A percentile compares a stretch with the other conserved stretches of the same genome.
phyloP scores from a whole-genome alignment of 2,113 vertebrate species.

The Triplophysa siluroides region DNA sequence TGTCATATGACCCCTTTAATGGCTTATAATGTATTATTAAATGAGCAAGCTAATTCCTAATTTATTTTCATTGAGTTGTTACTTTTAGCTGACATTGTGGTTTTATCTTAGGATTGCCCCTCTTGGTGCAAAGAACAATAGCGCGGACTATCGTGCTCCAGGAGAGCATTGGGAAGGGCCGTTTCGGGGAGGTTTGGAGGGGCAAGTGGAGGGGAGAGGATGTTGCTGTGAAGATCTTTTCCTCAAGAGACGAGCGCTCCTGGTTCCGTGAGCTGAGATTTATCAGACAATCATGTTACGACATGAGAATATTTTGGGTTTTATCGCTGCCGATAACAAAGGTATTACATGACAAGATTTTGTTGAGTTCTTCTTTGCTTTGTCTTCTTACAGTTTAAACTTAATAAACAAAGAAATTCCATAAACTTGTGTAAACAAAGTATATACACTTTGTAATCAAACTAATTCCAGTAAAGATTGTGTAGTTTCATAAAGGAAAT shows the following conservation, averaged over 20 bases:
- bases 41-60: no score
- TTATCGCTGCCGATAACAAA: constrained; percentile 98
- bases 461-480: background rate
- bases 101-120: constrained; percentile 81
- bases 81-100: background rate
- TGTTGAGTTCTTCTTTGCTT: background rate
- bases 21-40: no score
- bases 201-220: constrained; percentile 97
- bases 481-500: background rate
- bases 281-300: constrained; percentile 97
- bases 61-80: background rate
- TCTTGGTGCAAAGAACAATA: constrained; percentile 94
- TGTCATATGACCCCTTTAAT: no score
- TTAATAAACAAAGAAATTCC: no score
- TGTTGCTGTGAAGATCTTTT: constrained; percentile 98
- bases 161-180: constrained; percentile 91
- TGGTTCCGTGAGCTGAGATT: constrained; percentile 98
- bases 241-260: constrained; percentile 91
- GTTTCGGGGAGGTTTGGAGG: constrained; percentile 94
- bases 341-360: constrained; percentile 67
- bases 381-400: background rate
- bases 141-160: constrained; percentile 96
- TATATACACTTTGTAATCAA: no score
- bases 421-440: no score
- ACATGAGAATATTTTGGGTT: constrained; percentile 96